These are phyloP conservation scores for Dendrocincla tyrannina DNA, from an alignment of 2,797 vertebrate genomes.

Conservation along the genomic window DNA sequence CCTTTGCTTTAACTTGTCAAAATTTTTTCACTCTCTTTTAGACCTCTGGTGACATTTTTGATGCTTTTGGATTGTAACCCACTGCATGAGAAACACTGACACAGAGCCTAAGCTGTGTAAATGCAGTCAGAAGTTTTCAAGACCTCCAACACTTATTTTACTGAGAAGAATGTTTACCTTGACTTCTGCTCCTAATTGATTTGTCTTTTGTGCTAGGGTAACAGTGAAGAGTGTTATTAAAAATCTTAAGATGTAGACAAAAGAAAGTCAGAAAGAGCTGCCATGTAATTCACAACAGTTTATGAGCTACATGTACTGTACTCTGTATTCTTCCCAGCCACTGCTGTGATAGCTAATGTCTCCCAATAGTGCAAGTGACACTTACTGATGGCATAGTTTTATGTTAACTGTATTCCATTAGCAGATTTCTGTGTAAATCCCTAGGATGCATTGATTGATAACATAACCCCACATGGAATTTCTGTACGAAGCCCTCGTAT, in stretches of 20 bases:
- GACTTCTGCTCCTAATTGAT: background rate
- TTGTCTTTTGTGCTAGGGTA: background rate
- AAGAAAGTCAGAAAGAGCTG: conserved; percentile 13
- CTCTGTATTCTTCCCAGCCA: conserved; percentile 7
- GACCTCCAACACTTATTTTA: background rate
- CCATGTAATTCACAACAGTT: conserved; percentile 40
- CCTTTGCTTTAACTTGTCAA: background rate
- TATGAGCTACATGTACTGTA: conserved; percentile 1
- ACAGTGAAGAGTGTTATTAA: background rate
- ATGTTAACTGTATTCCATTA: conserved; percentile 60
- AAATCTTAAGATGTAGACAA: background rate
- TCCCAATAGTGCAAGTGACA: conserved; percentile 49
- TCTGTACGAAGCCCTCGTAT: background rate
- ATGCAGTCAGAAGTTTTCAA: background rate
- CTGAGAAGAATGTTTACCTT: background rate
- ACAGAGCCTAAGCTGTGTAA: background rate
- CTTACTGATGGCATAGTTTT: conserved; percentile 56
- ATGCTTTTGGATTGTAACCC: background rate
- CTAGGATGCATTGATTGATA: conserved; percentile 41
- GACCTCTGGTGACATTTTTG: background rate
- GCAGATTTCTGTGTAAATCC: conserved; percentile 46
- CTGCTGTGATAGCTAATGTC: conserved; percentile 58
- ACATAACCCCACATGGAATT: conserved; percentile 2
- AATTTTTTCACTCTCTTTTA: background rate
- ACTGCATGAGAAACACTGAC: background rate